Evolutionary conservation across 2,888 invertebrate species (phyloP), one percentile per base, ranked within the genome.

Genomic region (Tenthredo scrophulariae): DNA sequence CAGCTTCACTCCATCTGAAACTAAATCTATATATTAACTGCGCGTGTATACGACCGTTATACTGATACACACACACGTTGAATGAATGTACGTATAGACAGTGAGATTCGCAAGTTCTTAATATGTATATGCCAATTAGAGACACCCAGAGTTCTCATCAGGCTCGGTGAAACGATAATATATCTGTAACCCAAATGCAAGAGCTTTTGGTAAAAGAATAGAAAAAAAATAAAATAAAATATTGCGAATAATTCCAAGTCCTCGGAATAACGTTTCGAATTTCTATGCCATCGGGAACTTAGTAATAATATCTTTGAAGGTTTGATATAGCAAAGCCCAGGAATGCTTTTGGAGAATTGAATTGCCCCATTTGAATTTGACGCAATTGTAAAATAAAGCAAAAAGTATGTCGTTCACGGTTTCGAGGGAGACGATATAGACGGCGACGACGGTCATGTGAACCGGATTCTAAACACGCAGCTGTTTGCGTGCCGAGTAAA

Each of bases 401-500:
- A 84, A 84, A 84, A 84, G 84, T 29, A 26, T 43, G 40, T 84
- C 58, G 29, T 70, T 83, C n/a, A 83, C 67, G 40, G 46, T 67
- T 40, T 43, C 83, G n/a, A 83, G 83, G 83, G 83, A 83, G 43
- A 37, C 83, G 62, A 65, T 80, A 62, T 80, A 80, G 62, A 80
- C 80, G 62, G 80, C 37, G 58, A 62, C 62, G 85, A 88, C 85
- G 85, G 86, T 87, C 92, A 91, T 92, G 92, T 91, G 92, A 92
- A 92, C 91, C 92, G 92, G 92, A 92, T 91, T 91, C 90, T 86
- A 88, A 86, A 1, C 65, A 7, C 46, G 83, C 83, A 83, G 83
- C 83, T 83, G 83, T 67, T 29, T 83, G 43, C 67, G 70, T 67
- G 67, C 62, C 80, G 80, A 80, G 80, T 65, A 62, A 67, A 70